phyloP scores from a whole-genome alignment of 2,888 invertebrate genomes.

The Malachius bipustulatus region DNA sequence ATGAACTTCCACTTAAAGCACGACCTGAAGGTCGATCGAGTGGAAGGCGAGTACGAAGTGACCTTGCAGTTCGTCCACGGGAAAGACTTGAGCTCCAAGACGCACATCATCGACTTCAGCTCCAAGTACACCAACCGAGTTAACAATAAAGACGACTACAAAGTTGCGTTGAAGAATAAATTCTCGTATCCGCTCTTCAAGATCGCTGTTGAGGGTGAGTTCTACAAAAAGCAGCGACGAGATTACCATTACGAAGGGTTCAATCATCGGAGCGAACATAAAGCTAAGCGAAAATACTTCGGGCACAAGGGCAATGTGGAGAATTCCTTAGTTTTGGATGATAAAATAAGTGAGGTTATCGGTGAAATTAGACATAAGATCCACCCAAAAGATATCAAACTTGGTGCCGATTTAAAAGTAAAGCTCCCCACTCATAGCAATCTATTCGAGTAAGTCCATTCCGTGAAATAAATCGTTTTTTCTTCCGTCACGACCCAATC shows the following conservation, averaged over 20 bases:
- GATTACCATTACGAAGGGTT: conserved; percentile 45
- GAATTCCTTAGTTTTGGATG: conserved; percentile 46
- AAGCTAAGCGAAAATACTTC: conserved; percentile 46
- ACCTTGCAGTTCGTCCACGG: conserved; percentile 45
- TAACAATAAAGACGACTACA: conserved; percentile 23
- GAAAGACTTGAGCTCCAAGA: conserved; percentile 44
- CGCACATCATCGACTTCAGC: conserved; percentile 36
- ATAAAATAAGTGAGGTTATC: conserved; percentile 50
- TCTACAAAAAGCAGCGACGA: conserved; percentile 39
- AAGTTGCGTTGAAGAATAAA: conserved; percentile 38
- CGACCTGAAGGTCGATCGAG: conserved; percentile 29
- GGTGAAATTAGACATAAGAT: conserved; percentile 46
- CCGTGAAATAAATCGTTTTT: no score
- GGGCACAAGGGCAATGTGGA: no score
- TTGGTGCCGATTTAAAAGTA: conserved; percentile 45
- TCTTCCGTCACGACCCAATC: no score
- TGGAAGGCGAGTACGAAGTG: conserved; percentile 19
- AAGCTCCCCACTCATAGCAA: conserved; percentile 45
- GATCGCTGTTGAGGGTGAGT: conserved; percentile 42
- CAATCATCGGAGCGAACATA: conserved; percentile 41
- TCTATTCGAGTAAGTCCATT: conserved; percentile 43
- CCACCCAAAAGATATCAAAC: conserved; percentile 43
- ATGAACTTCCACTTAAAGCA: conserved; percentile 50
- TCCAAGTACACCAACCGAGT: conserved; percentile 15
- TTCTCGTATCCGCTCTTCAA: conserved; percentile 45